Evolutionary conservation across 2,888 invertebrate species (phyloP), one percentile per base, ranked within the genome.

Genomic region (Xanthia togata): DNA sequence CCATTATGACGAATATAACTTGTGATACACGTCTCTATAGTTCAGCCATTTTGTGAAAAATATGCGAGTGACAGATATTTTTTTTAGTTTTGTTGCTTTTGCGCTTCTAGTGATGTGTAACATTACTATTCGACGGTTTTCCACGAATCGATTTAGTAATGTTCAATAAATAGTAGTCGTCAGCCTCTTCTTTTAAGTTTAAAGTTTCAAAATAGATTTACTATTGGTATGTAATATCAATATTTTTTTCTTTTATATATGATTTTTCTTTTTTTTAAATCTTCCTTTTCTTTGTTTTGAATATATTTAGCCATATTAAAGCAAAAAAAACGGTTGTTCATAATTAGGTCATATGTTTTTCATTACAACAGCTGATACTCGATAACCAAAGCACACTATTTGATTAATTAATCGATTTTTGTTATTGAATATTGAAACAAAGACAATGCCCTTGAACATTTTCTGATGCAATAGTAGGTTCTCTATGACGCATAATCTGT

Each of bases 11-110:
- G 88, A 83, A 68, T 79, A 83, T 83, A 78, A 86, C 62, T 83
- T 83, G 55, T 93, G 90, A 92, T 92, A 91, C 93, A 96, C 96
- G 95, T 96, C 95, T 94, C 95, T 95, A 96, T 90, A 94, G 91
- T 95, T 95, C 96, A 93, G 96, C 96, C 96, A 96, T 96, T 96
- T 96, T 96, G 96, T 91, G 88, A 90, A 93, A 93, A 92, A 88
- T 89, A 85, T 79, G 53, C 23, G 73, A 62, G 65, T 87, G 90
- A 88, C 85, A 89, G 79, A 67, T 84, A n/a, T n/a, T n/a, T n/a
- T n/a, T 76, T 76, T 71, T 70, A 31, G 31, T 82, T 85, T 79
- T 87, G 76, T 88, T 87, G 79, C 83, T 83, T 79, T 41, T 82
- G 77, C n/a, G 4, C 57, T 26, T 0, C 11, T 79, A 84, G 79